These are phyloP conservation scores for Spea hammondii DNA, from an alignment of 2,797 vertebrate species.

Conservation along the genomic window DNA sequence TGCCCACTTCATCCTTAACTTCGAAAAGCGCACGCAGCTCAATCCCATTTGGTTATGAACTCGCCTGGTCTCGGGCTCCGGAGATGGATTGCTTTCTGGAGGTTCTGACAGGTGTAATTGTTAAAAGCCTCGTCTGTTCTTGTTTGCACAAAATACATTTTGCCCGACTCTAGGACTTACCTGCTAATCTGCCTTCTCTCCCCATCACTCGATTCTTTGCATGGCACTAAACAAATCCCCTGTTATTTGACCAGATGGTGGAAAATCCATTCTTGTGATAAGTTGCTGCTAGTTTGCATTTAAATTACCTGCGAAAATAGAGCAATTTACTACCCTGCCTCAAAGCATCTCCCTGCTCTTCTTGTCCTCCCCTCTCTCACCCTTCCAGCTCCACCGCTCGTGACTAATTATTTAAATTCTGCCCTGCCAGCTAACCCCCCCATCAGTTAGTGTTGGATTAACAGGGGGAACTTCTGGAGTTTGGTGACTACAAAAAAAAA, in stretches of 20 bases:
- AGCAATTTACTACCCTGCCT: slow-evolving; percentile 99
- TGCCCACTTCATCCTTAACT: slow-evolving; percentile 51
- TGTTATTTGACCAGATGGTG: slow-evolving; percentile 99
- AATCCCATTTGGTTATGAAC: slow-evolving; percentile 94
- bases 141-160: slow-evolving; percentile 99
- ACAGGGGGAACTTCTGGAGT: slow-evolving; percentile 64
- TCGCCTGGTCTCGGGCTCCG: slow-evolving; percentile 89
- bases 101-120: slow-evolving; percentile 99
- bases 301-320: slow-evolving; percentile 99
- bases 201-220: slow-evolving; percentile 99
- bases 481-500: slow-evolving; percentile 59
- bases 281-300: slow-evolving; percentile 99
- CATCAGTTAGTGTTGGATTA: slow-evolving; percentile 46
- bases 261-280: slow-evolving; percentile 99
- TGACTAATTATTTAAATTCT: slow-evolving; percentile 96
- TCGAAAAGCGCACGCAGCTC: slow-evolving; percentile 52
- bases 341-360: slow-evolving; percentile 93
- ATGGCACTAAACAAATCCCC: slow-evolving; percentile 99
- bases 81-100: slow-evolving; percentile 99
- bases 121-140: slow-evolving; percentile 99
- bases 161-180: slow-evolving; percentile 94
- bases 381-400: slow-evolving; percentile 88
- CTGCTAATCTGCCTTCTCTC: slow-evolving; percentile 97
- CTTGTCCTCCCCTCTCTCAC: slow-evolving; percentile 66
- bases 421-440: slow-evolving; percentile 79